phyloP scores from a whole-genome alignment of 2,888 invertebrate genomes.

The Stratiomys singularior region DNA sequence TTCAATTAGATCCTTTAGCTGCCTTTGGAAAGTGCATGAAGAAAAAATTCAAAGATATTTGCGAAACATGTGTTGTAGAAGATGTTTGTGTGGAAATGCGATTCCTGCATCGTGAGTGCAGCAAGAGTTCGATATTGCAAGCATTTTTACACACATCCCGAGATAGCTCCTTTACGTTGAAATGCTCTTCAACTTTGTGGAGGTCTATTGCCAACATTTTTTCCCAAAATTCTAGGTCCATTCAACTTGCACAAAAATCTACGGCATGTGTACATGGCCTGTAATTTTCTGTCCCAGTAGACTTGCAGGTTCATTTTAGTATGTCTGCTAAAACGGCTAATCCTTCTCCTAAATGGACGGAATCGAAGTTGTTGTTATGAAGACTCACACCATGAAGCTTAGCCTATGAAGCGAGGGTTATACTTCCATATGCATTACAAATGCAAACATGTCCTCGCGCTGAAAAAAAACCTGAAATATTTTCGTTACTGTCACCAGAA shows the following conservation, averaged over 20 bases:
- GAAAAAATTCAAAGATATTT: too few relatives aligned
- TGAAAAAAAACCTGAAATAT: background rate
- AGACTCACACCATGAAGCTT: background rate
- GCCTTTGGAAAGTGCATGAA: background rate
- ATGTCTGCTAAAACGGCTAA: too few relatives aligned
- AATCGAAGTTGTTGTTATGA: background rate
- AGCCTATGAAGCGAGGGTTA: background rate
- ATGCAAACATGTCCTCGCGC: background rate
- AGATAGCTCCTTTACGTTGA: too few relatives aligned
- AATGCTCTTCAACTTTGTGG: too few relatives aligned
- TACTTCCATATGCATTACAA: background rate
- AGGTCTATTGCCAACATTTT: too few relatives aligned
- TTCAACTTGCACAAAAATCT: too few relatives aligned
- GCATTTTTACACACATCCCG: too few relatives aligned
- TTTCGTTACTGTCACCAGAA: background rate
- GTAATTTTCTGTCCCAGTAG: background rate
- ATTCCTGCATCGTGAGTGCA: too few relatives aligned
- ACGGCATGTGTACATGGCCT: background rate
- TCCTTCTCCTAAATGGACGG: background rate
- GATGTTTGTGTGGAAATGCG: too few relatives aligned
- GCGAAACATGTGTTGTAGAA: too few relatives aligned
- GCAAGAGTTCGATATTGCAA: too few relatives aligned
- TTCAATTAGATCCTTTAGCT: constrained; percentile 16
- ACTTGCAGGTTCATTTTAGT: background rate
- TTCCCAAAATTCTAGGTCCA: too few relatives aligned